Percentiles rank a stretch among this genome's conserved stretches.
phyloP scores from a whole-genome alignment of 2,888 invertebrate genomes.

The Neoitamus cyanurus region DNA sequence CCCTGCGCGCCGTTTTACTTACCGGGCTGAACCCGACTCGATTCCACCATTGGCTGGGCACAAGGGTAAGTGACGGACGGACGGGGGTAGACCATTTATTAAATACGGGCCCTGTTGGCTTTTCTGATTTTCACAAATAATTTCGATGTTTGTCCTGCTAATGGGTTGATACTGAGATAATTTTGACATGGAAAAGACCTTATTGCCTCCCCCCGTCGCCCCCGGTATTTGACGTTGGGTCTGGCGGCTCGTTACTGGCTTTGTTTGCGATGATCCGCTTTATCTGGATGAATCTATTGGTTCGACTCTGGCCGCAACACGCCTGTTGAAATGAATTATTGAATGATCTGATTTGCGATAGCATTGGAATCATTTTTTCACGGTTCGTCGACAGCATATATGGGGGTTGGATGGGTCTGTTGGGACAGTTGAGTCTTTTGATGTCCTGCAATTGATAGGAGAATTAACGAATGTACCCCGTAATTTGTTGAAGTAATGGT shows the following conservation, averaged over 20 bases:
- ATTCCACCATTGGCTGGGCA: neutral
- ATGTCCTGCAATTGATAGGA: neutral
- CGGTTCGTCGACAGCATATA: neutral
- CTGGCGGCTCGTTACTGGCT: neutral
- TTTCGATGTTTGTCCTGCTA: conserved; percentile 27
- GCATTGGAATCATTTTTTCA: neutral
- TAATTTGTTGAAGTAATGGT: neutral
- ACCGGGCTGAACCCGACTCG: neutral
- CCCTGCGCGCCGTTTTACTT: neutral
- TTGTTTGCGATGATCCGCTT: neutral
- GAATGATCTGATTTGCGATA: neutral
- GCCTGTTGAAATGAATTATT: conserved; percentile 17
- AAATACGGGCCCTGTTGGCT: conserved; percentile 13
- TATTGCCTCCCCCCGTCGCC: neutral
- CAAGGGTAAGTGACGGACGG: neutral
- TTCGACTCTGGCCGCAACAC: neutral
- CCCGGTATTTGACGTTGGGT: neutral
- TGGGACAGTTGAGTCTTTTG: neutral
- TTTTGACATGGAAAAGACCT: conserved; percentile 1
- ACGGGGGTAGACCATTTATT: neutral
- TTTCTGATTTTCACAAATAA: conserved; percentile 34
- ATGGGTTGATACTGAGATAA: conserved; percentile 30
- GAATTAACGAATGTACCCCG: neutral
- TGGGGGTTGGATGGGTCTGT: neutral
- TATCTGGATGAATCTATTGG: neutral